These are phyloP conservation scores for Andrena haemorrhoa DNA, from an alignment of 2,888 invertebrate genomes.

Conservation along the genomic window DNA sequence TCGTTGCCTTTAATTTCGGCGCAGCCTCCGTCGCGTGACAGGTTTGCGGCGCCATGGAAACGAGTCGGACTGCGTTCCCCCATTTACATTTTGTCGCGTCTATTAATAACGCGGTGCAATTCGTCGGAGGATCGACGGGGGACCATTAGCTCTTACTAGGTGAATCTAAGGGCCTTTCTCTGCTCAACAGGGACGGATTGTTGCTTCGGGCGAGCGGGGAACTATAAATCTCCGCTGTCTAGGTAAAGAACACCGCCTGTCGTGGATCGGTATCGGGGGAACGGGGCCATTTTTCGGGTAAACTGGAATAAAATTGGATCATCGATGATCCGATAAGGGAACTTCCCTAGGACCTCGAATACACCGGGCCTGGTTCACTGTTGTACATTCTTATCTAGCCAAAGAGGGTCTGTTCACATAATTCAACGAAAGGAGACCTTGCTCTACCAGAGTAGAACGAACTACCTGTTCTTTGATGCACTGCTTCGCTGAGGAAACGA, in stretches of 20 bases:
- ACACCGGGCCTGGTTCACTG: constrained; percentile 40
- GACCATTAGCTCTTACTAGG: constrained; percentile 55
- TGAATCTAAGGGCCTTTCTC: constrained; percentile 41
- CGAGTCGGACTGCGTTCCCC: neutral
- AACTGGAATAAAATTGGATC: constrained; percentile 80
- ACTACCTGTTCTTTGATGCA: neutral
- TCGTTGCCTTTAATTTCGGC: constrained; percentile 27
- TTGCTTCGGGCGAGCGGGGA: constrained; percentile 67
- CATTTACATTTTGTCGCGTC: neutral
- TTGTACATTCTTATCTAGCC: constrained; percentile 27
- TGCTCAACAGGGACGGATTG: constrained; percentile 61
- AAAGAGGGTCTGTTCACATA: constrained; percentile 31
- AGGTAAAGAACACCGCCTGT: constrained; percentile 75
- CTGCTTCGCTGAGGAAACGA: neutral
- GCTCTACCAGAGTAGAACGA: neutral
- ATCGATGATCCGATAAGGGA: constrained; percentile 65
- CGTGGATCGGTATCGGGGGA: constrained; percentile 64
- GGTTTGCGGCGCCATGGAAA: constrained; percentile 5
- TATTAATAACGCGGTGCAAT: constrained; percentile 1
- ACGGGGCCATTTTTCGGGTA: constrained; percentile 66
- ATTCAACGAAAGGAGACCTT: constrained; percentile 24
- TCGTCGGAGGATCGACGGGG: constrained; percentile 5
- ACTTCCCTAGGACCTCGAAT: constrained; percentile 56
- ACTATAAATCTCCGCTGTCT: constrained; percentile 82
- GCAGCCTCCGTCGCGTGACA: neutral